A percentile compares a stretch with the other conserved stretches of the same genome.
Conservation (phyloP, 2,113 vertebrate species). For the Silurus asotus region DNA sequence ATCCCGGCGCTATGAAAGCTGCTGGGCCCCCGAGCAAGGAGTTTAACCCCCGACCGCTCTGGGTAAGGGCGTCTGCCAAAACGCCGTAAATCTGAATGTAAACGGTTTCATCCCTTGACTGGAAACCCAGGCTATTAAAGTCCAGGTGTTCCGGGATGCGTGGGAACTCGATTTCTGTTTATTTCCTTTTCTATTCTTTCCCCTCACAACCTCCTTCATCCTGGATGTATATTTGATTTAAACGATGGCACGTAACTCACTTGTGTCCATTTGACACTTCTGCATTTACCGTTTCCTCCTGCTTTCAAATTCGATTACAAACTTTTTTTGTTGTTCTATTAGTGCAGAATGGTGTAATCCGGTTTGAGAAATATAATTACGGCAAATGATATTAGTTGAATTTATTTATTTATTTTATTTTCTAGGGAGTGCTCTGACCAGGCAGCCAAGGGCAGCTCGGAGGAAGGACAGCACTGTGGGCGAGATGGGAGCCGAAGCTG, state of each 20-base stretch:
- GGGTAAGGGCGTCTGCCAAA: too few species aligned
- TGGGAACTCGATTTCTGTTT: background rate
- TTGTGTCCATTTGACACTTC: background rate
- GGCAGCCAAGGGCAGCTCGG: conserved; percentile 74
- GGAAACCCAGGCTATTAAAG: background rate
- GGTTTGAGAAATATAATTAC: background rate
- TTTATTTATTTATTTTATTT: background rate
- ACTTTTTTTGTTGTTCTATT: background rate
- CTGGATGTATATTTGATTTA: background rate
- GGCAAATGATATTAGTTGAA: background rate
- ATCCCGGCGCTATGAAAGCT: too few species aligned
- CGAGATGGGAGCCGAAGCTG: conserved; percentile 76
- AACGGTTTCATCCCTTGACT: background rate
- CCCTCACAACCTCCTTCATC: background rate
- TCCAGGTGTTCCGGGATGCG: conserved; percentile 11
- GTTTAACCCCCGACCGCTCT: too few species aligned
- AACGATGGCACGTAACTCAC: background rate
- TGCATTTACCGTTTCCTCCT: conserved; percentile 16
- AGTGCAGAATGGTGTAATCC: background rate
- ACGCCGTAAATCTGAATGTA: too few species aligned
- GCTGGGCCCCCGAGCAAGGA: too few species aligned
- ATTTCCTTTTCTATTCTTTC: background rate
- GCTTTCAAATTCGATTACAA: conserved; percentile 1
- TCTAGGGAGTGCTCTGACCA: conserved; percentile 55
- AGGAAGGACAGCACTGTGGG: conserved; percentile 76